These are phyloP conservation scores for Dexiosoma caninum DNA, from an alignment of 2,888 invertebrate genomes.

Conservation along the genomic window DNA sequence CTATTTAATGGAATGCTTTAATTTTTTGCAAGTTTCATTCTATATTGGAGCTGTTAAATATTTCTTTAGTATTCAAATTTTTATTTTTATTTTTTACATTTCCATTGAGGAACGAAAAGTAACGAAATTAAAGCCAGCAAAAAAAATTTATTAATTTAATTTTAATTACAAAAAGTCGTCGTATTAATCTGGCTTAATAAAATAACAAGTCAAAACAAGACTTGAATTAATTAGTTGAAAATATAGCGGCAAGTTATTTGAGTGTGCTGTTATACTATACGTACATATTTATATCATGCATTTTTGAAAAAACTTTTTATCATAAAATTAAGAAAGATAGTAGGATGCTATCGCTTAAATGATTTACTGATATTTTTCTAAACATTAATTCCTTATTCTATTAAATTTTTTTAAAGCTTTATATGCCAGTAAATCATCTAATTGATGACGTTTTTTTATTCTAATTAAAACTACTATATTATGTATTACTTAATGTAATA, in stretches of 20 bases:
- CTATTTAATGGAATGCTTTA: no score
- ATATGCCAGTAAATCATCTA: constrained; percentile 2
- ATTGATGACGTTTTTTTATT: background rate
- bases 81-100: no score
- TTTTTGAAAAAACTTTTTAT: background rate
- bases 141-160: no score
- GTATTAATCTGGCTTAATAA: background rate
- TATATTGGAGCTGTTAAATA: no score
- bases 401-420: constrained; percentile 9
- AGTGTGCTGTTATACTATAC: background rate
- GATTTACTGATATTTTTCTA: background rate
- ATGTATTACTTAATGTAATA: background rate
- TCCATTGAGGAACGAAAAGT: background rate
- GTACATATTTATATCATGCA: background rate
- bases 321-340: background rate
- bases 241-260: constrained; percentile 37
- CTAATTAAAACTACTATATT: background rate
- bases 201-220: background rate
- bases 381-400: background rate
- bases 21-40: no score
- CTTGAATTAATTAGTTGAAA: constrained; percentile 2
- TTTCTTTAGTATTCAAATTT: no score
- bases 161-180: background rate
- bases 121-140: background rate
- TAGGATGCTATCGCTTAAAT: background rate